Base-by-base conservation (phyloP, 2,888 invertebrate species). In the Gasteruption jaculator region DNA sequence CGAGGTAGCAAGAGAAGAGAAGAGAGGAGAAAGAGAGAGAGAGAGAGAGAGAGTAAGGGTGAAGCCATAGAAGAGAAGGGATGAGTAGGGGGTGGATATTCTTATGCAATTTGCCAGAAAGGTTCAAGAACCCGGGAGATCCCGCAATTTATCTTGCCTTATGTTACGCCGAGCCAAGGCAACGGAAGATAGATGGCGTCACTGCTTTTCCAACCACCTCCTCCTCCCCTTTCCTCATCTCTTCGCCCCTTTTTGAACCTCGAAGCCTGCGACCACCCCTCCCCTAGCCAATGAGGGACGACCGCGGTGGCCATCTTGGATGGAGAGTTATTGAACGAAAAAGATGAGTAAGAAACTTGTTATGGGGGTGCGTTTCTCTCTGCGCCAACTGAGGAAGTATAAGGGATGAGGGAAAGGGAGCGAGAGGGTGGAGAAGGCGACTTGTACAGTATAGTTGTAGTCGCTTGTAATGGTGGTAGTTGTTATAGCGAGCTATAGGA, bases 281-380 rank as follows among this genome's bases (percentile, higher is more conserved):
- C 68, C 69, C 68, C 68, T 56, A 67, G 67, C 71, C 71, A 71
- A 71, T 71, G 70, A 71, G 71, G 64, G 60, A 71, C 71, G 71
- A 70, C 70, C 65, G 66, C 61, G 68, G 69, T 71, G 68, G 71
- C 71, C 71, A 71, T 71, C 70, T 71, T 71, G 71, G 71, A 68
- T 71, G 70, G 68, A 70, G 69, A 70, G 69, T 71, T 71, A 71
- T 71, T 71, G 71, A 71, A 71, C 71, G 71, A 71, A 70, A 70
- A 71, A 71, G 71, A 71, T 71, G 71, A 71, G 71, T 70, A 71
- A 71, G 70, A 70, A 70, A 71, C 69, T 68, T 71, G 69, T 66
- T 69, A 68, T 63, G 64, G 63, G 68, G 68, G 69, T 67, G 64
- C 67, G 65, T 66, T 63, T 53, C 53, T 50, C 47, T 43, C 46